These are phyloP conservation scores for Enteromius anoplus DNA, from an alignment of 2,797 vertebrate genomes.

Conservation along the genomic window DNA sequence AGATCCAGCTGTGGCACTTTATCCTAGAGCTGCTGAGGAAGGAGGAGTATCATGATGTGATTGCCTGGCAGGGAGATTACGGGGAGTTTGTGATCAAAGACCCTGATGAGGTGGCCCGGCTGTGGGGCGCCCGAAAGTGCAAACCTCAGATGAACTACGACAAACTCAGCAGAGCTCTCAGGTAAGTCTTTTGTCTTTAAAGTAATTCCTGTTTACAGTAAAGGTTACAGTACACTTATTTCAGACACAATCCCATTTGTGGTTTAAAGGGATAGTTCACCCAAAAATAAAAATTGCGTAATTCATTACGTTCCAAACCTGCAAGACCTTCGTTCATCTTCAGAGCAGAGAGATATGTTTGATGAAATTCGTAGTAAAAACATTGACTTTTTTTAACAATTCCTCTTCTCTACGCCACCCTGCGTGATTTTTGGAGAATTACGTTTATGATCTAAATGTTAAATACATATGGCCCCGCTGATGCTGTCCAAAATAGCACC, in stretches of 20 bases:
- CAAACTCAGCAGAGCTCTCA: constrained; percentile 89
- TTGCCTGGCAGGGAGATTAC: constrained; percentile 93
- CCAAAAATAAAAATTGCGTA: no score
- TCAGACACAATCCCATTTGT: background rate
- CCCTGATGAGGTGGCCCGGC: constrained; percentile 89
- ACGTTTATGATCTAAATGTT: no score
- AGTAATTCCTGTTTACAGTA: background rate
- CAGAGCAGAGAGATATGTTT: no score
- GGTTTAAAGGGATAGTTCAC: background rate
- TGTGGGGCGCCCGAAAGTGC: constrained; percentile 92
- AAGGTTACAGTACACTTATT: background rate
- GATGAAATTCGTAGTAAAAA: no score
- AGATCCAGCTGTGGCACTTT: constrained; percentile 95
- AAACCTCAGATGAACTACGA: constrained; percentile 96
- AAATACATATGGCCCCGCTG: no score
- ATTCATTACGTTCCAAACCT: no score
- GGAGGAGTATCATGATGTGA: constrained; percentile 91
- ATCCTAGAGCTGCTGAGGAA: constrained; percentile 90
- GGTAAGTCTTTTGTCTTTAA: constrained; percentile 70
- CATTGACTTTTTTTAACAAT: no score
- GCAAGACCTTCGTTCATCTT: no score
- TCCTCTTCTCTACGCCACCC: no score
- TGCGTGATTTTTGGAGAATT: no score
- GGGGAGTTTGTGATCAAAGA: constrained; percentile 95
- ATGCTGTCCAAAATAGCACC: no score